phyloP scores from a whole-genome alignment of 2,113 vertebrate genomes.

The Notothenia rossii region DNA sequence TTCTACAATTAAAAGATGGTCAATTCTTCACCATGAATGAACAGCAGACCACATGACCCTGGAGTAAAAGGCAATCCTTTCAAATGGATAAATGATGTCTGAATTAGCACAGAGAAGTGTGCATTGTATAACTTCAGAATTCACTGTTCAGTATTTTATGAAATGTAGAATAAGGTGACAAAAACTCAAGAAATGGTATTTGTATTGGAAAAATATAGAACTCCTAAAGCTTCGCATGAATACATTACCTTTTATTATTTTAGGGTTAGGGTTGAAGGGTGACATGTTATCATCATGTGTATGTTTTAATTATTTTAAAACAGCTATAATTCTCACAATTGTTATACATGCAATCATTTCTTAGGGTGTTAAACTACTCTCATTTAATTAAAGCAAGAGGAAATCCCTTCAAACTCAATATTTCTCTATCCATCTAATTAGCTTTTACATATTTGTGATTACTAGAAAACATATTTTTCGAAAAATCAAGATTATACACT shows the following conservation, averaged over 20 bases:
- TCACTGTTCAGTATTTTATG: not conserved
- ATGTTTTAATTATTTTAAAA: not conserved
- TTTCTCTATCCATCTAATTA: not conserved
- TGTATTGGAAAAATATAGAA: not conserved
- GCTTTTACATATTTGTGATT: not conserved
- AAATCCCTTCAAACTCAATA: not conserved
- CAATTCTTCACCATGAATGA: slow-evolving; percentile 49
- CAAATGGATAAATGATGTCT: slow-evolving; percentile 8
- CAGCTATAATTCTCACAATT: too few species aligned
- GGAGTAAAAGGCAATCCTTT: slow-evolving; percentile 8
- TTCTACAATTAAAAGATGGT: slow-evolving; percentile 48
- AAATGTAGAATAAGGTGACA: not conserved
- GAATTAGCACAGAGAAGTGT: slow-evolving; percentile 9
- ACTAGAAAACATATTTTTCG: not conserved
- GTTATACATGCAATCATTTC: not conserved
- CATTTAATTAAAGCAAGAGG: not conserved
- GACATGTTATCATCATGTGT: not conserved
- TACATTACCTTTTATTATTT: not conserved
- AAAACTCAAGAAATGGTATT: not conserved
- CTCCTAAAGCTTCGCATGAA: not conserved
- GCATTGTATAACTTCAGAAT: slow-evolving; percentile 3
- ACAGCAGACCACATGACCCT: slow-evolving; percentile 33
- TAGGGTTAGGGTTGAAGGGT: too few species aligned
- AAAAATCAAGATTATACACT: slow-evolving; percentile 1
- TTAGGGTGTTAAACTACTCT: not conserved